Percentiles rank a stretch among this genome's conserved stretches.
These are phyloP conservation scores for Leptarthrus brevirostris DNA, from an alignment of 2,888 invertebrate genomes.

Conservation along the genomic window DNA sequence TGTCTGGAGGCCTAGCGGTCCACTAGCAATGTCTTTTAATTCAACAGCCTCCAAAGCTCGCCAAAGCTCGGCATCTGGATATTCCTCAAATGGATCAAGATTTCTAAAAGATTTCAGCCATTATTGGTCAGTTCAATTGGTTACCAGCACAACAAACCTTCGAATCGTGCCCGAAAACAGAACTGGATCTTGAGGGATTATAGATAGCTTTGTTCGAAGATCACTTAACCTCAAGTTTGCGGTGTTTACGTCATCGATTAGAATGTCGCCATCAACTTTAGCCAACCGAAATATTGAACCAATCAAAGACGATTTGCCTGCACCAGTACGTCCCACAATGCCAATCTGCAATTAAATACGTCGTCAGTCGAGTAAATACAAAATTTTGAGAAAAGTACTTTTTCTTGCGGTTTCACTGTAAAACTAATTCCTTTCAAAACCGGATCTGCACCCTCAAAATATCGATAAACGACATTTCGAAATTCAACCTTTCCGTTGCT, in stretches of 20 bases:
- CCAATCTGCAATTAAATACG: slow-evolving; percentile 65
- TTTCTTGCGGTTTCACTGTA: slow-evolving; percentile 68
- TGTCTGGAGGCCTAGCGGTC: slow-evolving; percentile 69
- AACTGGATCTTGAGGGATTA: slow-evolving; percentile 72
- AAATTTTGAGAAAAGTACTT: slow-evolving; percentile 62
- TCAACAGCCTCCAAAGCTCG: slow-evolving; percentile 78
- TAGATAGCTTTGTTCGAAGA: slow-evolving; percentile 72
- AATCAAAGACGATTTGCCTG: slow-evolving; percentile 80
- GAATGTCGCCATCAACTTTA: slow-evolving; percentile 74
- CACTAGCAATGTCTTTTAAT: slow-evolving; percentile 69
- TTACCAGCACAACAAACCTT: slow-evolving; percentile 56
- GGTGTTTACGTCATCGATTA: slow-evolving; percentile 77
- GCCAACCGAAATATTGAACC: slow-evolving; percentile 71
- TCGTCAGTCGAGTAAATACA: neutral
- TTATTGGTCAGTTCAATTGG: neutral
- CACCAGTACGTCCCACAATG: slow-evolving; percentile 75
- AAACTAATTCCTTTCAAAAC: slow-evolving; percentile 79
- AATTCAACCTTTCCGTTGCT: slow-evolving; percentile 68
- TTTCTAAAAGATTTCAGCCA: slow-evolving; percentile 77
- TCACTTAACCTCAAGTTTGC: slow-evolving; percentile 71
- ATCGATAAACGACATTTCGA: slow-evolving; percentile 71
- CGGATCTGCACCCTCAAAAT: slow-evolving; percentile 83
- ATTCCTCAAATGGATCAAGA: slow-evolving; percentile 80
- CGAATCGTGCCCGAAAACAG: slow-evolving; percentile 70
- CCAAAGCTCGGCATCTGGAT: slow-evolving; percentile 77